A percentile compares a stretch with the other conserved stretches of the same genome.
phyloP scores from a whole-genome alignment of 2,888 invertebrate genomes.

The Branchinecta sandiegonensis region DNA sequence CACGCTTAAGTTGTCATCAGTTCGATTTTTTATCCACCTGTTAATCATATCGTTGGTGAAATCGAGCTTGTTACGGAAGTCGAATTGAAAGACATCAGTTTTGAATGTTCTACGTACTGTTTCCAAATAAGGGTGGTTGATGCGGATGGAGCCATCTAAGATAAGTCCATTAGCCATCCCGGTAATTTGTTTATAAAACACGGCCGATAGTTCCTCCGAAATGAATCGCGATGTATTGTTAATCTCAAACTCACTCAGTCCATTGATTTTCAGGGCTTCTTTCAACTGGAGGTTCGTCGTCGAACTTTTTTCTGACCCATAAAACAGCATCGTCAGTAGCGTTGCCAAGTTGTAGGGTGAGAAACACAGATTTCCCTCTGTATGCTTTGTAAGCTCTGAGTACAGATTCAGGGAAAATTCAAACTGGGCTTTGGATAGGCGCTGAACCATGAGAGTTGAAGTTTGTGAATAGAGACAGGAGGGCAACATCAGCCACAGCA shows the following conservation, averaged over 20 bases:
- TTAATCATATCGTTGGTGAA: conserved; percentile 28
- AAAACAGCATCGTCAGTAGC: conserved; percentile 31
- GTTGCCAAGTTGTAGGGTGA: conserved; percentile 29
- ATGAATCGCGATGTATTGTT: conserved; percentile 1
- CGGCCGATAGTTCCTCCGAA: background rate
- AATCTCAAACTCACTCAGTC: conserved; percentile 25
- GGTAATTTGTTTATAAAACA: conserved; percentile 26
- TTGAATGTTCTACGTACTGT: conserved; percentile 23
- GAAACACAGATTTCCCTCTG: conserved; percentile 20
- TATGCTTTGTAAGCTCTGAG: conserved; percentile 27
- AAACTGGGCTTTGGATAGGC: conserved; percentile 31
- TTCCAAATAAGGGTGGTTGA: background rate
- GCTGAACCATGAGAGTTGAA: conserved; percentile 21
- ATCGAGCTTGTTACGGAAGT: conserved; percentile 28
- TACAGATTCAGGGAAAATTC: conserved; percentile 31
- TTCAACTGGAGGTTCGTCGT: conserved; percentile 29
- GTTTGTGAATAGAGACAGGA: background rate
- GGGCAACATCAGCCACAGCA: background rate
- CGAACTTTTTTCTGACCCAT: conserved; percentile 30
- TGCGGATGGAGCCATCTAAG: background rate
- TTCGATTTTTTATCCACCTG: conserved; percentile 29
- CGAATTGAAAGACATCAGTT: conserved; percentile 29
- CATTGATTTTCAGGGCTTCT: conserved; percentile 29
- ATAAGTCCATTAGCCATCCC: conserved; percentile 25
- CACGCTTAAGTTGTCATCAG: conserved; percentile 27